These are phyloP conservation scores for Notothenia rossii DNA, from an alignment of 2,113 vertebrate species.

Conservation along the genomic window DNA sequence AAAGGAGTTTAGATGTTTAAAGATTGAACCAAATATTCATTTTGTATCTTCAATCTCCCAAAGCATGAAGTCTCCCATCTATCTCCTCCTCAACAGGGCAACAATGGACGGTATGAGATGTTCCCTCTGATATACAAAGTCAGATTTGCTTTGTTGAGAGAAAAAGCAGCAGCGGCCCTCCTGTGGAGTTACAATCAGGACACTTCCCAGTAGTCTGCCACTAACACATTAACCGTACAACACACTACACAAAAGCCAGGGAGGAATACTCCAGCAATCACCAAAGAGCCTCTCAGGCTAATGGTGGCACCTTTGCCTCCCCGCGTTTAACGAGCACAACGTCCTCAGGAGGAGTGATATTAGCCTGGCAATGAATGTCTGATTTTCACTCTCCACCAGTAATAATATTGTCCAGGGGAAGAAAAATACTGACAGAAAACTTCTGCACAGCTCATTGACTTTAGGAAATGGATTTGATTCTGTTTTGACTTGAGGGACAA, in stretches of 20 bases:
- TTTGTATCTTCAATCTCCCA: slow-evolving; percentile 53
- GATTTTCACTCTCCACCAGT: slow-evolving; percentile 56
- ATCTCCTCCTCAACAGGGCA: slow-evolving; percentile 19
- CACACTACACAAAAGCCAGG: slow-evolving; percentile 28
- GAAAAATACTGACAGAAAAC: slow-evolving; percentile 48
- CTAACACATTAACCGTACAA: slow-evolving; percentile 34
- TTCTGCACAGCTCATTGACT: slow-evolving; percentile 69
- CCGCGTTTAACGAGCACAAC: slow-evolving; percentile 50
- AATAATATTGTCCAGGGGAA: slow-evolving; percentile 54
- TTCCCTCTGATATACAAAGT: slow-evolving; percentile 38
- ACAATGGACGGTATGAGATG: slow-evolving; percentile 37
- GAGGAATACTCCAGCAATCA: slow-evolving; percentile 65
- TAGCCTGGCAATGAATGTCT: slow-evolving; percentile 48
- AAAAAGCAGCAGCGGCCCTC: slow-evolving; percentile 23
- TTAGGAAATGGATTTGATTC: slow-evolving; percentile 71
- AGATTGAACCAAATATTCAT: slow-evolving; percentile 41
- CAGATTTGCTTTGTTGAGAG: slow-evolving; percentile 30
- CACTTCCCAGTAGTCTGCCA: slow-evolving; percentile 60
- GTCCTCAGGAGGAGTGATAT: slow-evolving; percentile 59
- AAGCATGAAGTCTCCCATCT: slow-evolving; percentile 27
- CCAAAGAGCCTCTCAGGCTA: slow-evolving; percentile 68
- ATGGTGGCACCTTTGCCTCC: slow-evolving; percentile 60
- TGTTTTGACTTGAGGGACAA: slow-evolving; percentile 68
- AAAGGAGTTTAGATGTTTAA: slow-evolving; percentile 60
- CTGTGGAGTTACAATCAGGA: slow-evolving; percentile 65